Conservation (phyloP, 2,797 vertebrate genomes). For the Cossypha dichroa region DNA sequence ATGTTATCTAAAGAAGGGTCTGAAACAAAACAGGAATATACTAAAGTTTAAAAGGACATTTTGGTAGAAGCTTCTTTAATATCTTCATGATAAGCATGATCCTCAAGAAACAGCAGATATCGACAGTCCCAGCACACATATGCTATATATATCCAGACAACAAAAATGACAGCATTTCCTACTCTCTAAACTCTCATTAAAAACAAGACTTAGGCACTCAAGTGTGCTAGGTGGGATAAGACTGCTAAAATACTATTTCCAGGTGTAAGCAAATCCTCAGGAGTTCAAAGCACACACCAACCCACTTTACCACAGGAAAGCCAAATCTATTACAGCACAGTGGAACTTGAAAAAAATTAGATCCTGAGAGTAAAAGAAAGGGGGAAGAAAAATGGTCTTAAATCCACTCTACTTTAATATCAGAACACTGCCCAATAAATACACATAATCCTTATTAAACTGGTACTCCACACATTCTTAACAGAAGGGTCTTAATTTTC, state of each 20-base stretch:
- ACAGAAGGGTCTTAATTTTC: neutral
- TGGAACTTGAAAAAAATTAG: neutral
- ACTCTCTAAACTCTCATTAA: neutral
- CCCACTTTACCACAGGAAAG: neutral
- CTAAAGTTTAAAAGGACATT: neutral
- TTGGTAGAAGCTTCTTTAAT: neutral
- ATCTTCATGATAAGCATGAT: neutral
- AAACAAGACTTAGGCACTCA: neutral
- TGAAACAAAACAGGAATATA: neutral
- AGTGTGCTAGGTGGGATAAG: neutral
- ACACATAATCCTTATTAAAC: neutral
- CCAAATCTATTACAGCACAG: neutral
- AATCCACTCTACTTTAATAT: neutral
- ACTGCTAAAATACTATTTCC: neutral
- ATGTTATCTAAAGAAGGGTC: neutral
- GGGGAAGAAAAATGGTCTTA: neutral
- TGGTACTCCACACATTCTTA: neutral
- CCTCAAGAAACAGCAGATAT: neutral
- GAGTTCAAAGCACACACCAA: neutral
- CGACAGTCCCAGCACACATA: rapidly evolving
- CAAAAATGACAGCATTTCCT: neutral
- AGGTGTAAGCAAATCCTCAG: neutral
- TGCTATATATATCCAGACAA: neutral
- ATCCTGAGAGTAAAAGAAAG: neutral
- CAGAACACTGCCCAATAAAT: neutral